phyloP scores from a whole-genome alignment of 2,888 invertebrate species.

The Charanyca ferruginea region DNA sequence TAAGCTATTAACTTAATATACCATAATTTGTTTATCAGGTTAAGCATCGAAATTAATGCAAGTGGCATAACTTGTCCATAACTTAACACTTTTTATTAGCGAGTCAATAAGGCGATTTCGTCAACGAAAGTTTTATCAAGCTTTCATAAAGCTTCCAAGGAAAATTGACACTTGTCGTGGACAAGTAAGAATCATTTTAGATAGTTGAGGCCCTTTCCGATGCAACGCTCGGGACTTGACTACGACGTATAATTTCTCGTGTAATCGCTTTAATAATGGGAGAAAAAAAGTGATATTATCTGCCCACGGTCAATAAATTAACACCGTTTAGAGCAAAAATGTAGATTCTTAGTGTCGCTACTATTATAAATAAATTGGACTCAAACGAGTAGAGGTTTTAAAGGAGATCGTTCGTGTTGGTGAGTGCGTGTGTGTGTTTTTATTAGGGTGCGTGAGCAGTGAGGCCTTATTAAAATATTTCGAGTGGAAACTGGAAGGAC shows the following conservation, averaged over 20 bases:
- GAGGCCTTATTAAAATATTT: slow-evolving; percentile 91
- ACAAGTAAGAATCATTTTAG: slow-evolving; percentile 69
- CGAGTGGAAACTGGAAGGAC: slow-evolving; percentile 91
- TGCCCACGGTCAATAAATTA: slow-evolving; percentile 91
- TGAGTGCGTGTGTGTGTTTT: slow-evolving; percentile 86
- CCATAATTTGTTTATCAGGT: slow-evolving; percentile 91
- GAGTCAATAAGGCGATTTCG: slow-evolving; percentile 89
- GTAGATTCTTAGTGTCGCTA: slow-evolving; percentile 90
- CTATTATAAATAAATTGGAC: slow-evolving; percentile 89
- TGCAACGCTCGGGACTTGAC: slow-evolving; percentile 83
- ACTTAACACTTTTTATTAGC: slow-evolving; percentile 91
- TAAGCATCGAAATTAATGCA: slow-evolving; percentile 91
- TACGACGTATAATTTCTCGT: slow-evolving; percentile 90
- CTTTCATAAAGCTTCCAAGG: slow-evolving; percentile 56
- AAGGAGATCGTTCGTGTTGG: slow-evolving; percentile 80
- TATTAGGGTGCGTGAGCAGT: slow-evolving; percentile 91
- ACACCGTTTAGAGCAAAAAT: slow-evolving; percentile 91
- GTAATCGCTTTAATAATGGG: slow-evolving; percentile 91
- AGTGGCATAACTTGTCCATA: slow-evolving; percentile 90
- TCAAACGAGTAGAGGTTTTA: slow-evolving; percentile 79
- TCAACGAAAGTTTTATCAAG: slow-evolving; percentile 85
- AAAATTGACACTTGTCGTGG: slow-evolving; percentile 69
- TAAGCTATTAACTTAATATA: slow-evolving; percentile 91
- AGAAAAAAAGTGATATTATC: slow-evolving; percentile 91
- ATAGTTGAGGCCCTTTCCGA: slow-evolving; percentile 60